Evolutionary conservation across 2,797 vertebrate species (phyloP).

Genomic region (Fistularia commersonii): DNA sequence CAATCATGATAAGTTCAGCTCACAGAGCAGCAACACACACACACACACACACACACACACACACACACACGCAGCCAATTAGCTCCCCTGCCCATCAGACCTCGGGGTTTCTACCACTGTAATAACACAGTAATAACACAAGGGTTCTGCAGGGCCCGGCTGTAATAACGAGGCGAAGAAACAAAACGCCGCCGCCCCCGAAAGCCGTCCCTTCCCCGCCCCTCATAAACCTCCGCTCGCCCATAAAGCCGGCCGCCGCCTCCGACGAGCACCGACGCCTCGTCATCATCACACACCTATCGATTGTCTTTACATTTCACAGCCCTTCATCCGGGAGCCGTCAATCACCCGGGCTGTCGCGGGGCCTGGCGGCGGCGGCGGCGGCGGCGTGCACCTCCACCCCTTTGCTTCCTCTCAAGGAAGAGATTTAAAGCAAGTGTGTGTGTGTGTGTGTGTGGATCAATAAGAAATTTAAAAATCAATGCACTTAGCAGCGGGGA

Average conservation of each 20-base stretch:
- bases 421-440: slow-evolving; percentile 91
- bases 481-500: slow-evolving; percentile 93
- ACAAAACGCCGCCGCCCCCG: slow-evolving; percentile 69
- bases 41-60: slow-evolving; percentile 17
- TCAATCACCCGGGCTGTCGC: too few relatives aligned
- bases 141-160: slow-evolving; percentile 61
- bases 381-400: too few relatives aligned
- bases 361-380: too few relatives aligned
- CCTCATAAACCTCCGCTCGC: slow-evolving; percentile 62
- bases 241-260: slow-evolving; percentile 55
- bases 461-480: slow-evolving; percentile 98
- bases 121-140: slow-evolving; percentile 69
- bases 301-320: slow-evolving; percentile 27
- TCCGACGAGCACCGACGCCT: slow-evolving; percentile 16
- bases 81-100: slow-evolving; percentile 64
- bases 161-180: slow-evolving; percentile 66
- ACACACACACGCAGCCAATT: slow-evolving; percentile 65
- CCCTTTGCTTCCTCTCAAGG: slow-evolving; percentile 27
- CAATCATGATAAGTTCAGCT: not conserved
- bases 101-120: slow-evolving; percentile 71
- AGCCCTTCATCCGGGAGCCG: not conserved
- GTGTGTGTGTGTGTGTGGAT: too few relatives aligned
- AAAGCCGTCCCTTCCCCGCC: slow-evolving; percentile 71
- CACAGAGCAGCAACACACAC: slow-evolving; percentile 1
- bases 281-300: slow-evolving; percentile 35